phyloP scores from a whole-genome alignment of 2,888 invertebrate genomes.

The Ariolimax columbianus region DNA sequence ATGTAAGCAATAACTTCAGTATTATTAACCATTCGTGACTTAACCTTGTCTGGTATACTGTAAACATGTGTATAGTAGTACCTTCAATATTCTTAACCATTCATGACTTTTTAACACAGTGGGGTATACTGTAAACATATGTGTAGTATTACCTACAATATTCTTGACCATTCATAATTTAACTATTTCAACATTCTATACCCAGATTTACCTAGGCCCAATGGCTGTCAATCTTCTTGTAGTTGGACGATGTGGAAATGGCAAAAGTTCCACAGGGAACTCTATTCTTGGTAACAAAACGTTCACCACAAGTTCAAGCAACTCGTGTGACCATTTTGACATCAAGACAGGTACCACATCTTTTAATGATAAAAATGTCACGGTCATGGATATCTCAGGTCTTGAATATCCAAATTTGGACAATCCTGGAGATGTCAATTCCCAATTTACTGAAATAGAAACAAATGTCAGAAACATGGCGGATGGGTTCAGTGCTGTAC shows the following conservation, averaged over 20 bases:
- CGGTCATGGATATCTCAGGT: neutral
- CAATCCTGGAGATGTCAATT: neutral
- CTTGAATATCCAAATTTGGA: neutral
- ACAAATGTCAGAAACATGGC: neutral
- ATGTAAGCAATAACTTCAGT: no score
- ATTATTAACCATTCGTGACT: no score
- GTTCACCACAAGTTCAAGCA: neutral
- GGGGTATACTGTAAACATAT: no score
- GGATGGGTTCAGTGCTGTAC: slow-evolving; percentile 2
- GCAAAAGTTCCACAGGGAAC: slow-evolving; percentile 30
- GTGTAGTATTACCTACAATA: no score
- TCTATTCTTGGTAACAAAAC: slow-evolving; percentile 3
- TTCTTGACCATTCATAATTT: no score
- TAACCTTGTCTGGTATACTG: no score
- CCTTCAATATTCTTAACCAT: no score
- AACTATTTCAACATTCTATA: neutral
- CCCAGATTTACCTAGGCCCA: neutral
- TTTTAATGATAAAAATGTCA: neutral
- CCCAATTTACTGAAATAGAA: neutral
- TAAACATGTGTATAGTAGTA: no score
- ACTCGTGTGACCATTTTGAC: neutral
- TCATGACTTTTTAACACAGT: no score
- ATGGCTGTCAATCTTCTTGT: neutral
- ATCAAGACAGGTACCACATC: neutral
- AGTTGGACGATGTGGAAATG: slow-evolving; percentile 26